phyloP scores from a whole-genome alignment of 2,888 invertebrate species.

The Clitarchus hookeri region DNA sequence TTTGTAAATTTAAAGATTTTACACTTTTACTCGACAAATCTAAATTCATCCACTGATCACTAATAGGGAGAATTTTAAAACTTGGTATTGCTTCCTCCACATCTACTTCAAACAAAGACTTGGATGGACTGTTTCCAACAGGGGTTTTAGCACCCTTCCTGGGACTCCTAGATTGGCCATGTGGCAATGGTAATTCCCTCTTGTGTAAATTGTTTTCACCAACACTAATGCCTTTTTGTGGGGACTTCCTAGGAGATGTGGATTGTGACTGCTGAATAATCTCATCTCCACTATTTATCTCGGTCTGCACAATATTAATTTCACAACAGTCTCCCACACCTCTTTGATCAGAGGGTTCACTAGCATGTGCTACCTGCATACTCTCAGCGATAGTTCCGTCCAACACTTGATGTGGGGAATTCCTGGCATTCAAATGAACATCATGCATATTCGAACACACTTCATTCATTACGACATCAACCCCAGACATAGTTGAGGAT shows the following conservation, averaged over 20 bases:
- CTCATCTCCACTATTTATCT: background rate
- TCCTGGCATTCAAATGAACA: background rate
- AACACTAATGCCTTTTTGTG: background rate
- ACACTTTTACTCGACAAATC: background rate
- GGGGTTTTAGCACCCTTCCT: background rate
- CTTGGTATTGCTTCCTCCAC: background rate
- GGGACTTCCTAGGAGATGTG: background rate
- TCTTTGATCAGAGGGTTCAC: background rate
- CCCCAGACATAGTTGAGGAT: no score
- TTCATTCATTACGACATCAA: no score
- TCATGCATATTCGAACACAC: background rate
- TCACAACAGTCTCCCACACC: no score
- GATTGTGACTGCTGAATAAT: background rate
- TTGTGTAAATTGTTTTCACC: background rate
- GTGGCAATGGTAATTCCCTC: background rate
- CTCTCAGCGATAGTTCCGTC: background rate
- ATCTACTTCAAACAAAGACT: background rate
- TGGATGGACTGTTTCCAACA: background rate
- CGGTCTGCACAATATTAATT: background rate
- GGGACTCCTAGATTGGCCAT: background rate
- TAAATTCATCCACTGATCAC: background rate
- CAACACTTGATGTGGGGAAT: background rate
- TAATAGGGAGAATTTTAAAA: no score
- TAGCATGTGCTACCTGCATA: background rate
- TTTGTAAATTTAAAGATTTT: background rate